Conservation (phyloP, 2,113 vertebrate genomes). For the Poeciliopsis prolifica region DNA sequence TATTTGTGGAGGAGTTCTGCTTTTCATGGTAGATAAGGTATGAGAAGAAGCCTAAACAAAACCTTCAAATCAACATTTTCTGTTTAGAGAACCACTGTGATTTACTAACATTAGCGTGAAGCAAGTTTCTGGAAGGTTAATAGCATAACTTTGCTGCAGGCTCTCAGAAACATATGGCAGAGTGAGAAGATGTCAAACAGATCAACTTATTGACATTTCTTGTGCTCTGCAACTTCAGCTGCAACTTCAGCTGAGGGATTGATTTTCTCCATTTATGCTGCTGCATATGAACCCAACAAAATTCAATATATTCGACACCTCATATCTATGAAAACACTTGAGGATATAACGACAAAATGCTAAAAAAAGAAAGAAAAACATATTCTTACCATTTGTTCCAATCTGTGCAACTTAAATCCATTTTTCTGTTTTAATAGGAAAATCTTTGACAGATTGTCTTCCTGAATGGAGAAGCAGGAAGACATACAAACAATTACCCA, state of each 20-base stretch:
- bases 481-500: constrained; percentile 46
- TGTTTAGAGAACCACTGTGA: too few relatives aligned
- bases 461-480: constrained; percentile 19
- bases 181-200: neutral
- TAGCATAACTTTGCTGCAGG: neutral
- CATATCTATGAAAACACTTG: too few relatives aligned
- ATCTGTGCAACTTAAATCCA: neutral
- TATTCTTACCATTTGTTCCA: neutral
- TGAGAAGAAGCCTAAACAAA: neutral
- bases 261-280: neutral
- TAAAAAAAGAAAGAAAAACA: neutral
- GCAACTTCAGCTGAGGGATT: neutral
- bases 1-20: too few relatives aligned
- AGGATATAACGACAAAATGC: neutral
- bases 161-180: neutral
- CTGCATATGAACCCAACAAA: neutral
- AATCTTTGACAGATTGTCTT: neutral
- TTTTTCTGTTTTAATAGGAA: constrained; percentile 17
- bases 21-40: neutral
- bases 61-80: neutral
- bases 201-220: neutral
- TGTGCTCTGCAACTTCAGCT: neutral
- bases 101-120: neutral
- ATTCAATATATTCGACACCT: neutral
- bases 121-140: neutral